These are phyloP conservation scores for Acrossocheilus wenchowensis DNA, from an alignment of 2,797 vertebrate genomes.

Conservation along the genomic window DNA sequence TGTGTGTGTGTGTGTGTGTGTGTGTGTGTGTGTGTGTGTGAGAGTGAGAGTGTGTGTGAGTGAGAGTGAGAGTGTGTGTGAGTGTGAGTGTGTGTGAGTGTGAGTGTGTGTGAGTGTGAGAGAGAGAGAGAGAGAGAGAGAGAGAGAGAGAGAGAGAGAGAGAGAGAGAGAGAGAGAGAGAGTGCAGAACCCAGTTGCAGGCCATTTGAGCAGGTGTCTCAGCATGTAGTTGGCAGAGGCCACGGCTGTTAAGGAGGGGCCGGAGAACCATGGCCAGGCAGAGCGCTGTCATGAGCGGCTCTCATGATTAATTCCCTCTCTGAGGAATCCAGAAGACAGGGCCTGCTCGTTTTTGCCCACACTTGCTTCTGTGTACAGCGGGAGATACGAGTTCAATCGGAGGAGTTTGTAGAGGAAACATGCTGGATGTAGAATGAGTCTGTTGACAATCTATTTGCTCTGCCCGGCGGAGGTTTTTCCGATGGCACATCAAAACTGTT, in stretches of 20 bases:
- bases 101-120: neutral
- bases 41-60: too few relatives aligned
- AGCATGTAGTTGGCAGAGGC: slow-evolving; percentile 58
- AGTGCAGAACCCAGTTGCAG: slow-evolving; percentile 35
- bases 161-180: too few relatives aligned
- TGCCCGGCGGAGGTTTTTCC: neutral
- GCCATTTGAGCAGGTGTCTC: slow-evolving; percentile 69
- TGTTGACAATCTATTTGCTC: slow-evolving; percentile 23
- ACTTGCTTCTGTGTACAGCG: slow-evolving; percentile 16
- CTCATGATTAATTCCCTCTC: slow-evolving; percentile 42
- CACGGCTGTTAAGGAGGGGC: neutral
- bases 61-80: slow-evolving; percentile 16
- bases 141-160: too few relatives aligned
- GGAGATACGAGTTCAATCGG: slow-evolving; percentile 1
- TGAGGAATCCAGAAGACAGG: slow-evolving; percentile 38
- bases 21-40: slow-evolving; percentile 57
- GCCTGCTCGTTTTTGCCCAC: slow-evolving; percentile 36
- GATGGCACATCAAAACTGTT: slow-evolving; percentile 33
- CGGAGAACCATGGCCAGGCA: slow-evolving; percentile 20
- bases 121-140: too few relatives aligned
- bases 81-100: slow-evolving; percentile 58
- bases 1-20: neutral
- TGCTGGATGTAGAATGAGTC: slow-evolving; percentile 5
- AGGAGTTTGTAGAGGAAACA: slow-evolving; percentile 5
- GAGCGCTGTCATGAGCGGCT: slow-evolving; percentile 14